Evolutionary conservation across 1,140 invertebrate species (phyloP).

Genomic region (Drosophila varians): DNA sequence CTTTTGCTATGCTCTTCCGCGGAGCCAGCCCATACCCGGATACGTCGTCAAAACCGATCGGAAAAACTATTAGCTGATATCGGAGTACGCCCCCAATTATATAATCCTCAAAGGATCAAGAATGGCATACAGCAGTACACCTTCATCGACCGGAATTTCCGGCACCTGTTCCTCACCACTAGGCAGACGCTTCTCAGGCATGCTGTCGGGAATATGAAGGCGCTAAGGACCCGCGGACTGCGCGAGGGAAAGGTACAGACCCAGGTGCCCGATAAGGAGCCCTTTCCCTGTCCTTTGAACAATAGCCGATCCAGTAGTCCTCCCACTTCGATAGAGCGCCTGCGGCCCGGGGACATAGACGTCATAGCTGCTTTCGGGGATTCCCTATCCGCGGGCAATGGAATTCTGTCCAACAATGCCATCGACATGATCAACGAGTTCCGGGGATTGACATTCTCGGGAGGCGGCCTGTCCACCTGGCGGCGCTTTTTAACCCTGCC

Average conservation of each 20-base stretch:
- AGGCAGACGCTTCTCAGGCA: slow-evolving; percentile 19
- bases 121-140: slow-evolving; percentile 57
- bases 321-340: slow-evolving; percentile 84
- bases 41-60: slow-evolving; percentile 48
- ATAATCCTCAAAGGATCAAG: slow-evolving; percentile 13
- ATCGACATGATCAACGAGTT: slow-evolving; percentile 72
- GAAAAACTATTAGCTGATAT: slow-evolving; percentile 50
- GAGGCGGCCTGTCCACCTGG: slow-evolving; percentile 86
- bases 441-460: slow-evolving; percentile 72
- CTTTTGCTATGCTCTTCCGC: neutral
- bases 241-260: slow-evolving; percentile 64
- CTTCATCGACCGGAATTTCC: slow-evolving; percentile 40
- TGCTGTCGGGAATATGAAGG: slow-evolving; percentile 46
- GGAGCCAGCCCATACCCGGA: slow-evolving; percentile 4
- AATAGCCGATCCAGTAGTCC: slow-evolving; percentile 70
- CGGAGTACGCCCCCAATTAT: slow-evolving; percentile 34
- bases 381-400: slow-evolving; percentile 88
- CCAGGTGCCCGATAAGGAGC: slow-evolving; percentile 10
- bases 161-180: slow-evolving; percentile 39
- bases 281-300: slow-evolving; percentile 61
- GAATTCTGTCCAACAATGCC: slow-evolving; percentile 78
- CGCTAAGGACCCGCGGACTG: slow-evolving; percentile 13
- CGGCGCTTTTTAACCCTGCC: slow-evolving; percentile 85
- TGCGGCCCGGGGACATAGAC: slow-evolving; percentile 88
- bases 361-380: slow-evolving; percentile 89